These are phyloP conservation scores for Orbicella faveolata DNA, from an alignment of 64 coral and sea anemone species.

Conservation along the genomic window DNA sequence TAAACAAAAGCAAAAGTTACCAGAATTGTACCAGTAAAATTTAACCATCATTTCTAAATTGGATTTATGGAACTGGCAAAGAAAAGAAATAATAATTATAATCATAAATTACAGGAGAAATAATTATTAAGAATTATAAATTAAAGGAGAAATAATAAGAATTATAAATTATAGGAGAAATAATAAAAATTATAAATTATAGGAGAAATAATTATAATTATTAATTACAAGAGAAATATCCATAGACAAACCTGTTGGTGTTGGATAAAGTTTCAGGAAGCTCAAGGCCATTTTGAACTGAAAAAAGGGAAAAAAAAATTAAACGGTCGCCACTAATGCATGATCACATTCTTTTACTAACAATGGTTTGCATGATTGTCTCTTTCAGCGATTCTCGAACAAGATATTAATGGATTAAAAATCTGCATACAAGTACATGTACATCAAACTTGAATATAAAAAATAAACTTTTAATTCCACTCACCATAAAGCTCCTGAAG, in stretches of 20 bases:
- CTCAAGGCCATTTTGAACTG: constrained; percentile 94
- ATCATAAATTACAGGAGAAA: not conserved
- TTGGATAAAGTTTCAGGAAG: constrained; percentile 62
- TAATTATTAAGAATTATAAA: not conserved
- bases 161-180: not conserved
- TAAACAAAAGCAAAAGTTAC: not conserved
- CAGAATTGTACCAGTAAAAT: not conserved
- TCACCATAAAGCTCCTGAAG: constrained; percentile 88
- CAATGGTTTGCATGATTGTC: no score
- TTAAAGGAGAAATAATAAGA: no score
- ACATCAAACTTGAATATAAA: no score
- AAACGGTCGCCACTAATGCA: not conserved
- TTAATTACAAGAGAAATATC: not conserved
- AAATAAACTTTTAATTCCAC: not conserved
- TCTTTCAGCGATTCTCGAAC: no score
- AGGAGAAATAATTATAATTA: not conserved
- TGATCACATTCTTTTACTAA: no score
- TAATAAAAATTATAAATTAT: not conserved
- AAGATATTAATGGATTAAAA: no score
- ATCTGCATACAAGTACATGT: no score
- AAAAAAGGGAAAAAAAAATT: not conserved
- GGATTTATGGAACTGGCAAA: not conserved
- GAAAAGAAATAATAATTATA: not conserved
- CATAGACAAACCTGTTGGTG: constrained; percentile 57
- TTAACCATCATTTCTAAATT: not conserved